Conservation (phyloP, 1,140 invertebrate species). For the Drosophila pseudoananassae region DNA sequence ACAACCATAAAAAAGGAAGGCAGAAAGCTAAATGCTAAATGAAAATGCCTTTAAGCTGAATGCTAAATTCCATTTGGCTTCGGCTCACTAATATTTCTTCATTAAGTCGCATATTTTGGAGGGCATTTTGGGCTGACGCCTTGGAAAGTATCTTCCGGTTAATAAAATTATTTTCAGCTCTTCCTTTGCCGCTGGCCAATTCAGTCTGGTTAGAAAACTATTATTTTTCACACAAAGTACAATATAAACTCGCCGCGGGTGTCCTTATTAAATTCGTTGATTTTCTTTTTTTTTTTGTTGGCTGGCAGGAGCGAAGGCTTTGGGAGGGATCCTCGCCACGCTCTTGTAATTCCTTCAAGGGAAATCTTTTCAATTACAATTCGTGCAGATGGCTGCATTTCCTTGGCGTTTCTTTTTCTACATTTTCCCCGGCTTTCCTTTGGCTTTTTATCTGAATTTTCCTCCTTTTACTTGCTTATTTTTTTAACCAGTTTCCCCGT, state of each 20-base stretch:
- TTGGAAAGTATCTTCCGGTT: constrained; percentile 67
- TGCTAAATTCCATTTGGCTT: constrained; percentile 42
- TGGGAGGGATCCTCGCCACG: constrained; percentile 43
- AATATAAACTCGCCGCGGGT: constrained; percentile 77
- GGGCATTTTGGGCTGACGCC: constrained; percentile 21
- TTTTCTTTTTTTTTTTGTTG: constrained; percentile 4
- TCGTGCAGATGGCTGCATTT: constrained; percentile 81
- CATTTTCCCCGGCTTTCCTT: constrained; percentile 29
- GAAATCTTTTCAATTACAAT: constrained; percentile 83
- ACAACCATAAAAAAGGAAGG: not conserved
- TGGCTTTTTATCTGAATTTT: constrained; percentile 35
- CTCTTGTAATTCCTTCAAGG: constrained; percentile 77
- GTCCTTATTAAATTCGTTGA: constrained; percentile 74
- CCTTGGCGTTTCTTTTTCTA: constrained; percentile 37
- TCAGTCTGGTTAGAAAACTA: constrained; percentile 77
- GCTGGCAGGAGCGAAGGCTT: not conserved
- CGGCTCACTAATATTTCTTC: constrained; percentile 64
- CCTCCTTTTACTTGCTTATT: constrained; percentile 32
- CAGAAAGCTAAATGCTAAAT: constrained; percentile 5
- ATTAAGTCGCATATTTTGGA: constrained; percentile 66
- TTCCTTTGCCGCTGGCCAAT: constrained; percentile 32
- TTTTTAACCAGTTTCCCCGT: not conserved
- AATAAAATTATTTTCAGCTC: constrained; percentile 64
- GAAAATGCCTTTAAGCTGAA: constrained; percentile 63
- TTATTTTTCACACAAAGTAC: constrained; percentile 81